Percentiles rank a stretch among this genome's conserved stretches.
These are phyloP conservation scores for Seriola dumerili DNA, from an alignment of 2,113 vertebrate species.

Conservation along the genomic window DNA sequence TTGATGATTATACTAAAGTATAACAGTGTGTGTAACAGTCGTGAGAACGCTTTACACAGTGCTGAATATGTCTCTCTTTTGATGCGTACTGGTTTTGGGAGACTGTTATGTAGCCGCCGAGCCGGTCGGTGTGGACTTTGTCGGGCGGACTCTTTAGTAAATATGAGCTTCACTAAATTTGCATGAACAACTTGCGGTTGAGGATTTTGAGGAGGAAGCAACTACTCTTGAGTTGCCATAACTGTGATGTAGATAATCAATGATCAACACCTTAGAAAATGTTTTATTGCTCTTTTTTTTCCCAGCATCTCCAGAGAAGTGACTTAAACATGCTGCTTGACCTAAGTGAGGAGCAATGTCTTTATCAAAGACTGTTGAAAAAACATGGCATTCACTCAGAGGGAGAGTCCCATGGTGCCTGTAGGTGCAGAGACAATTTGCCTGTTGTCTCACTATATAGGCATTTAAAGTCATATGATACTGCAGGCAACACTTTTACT, in stretches of 20 bases:
- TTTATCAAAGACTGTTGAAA: no score
- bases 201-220: no score
- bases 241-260: background rate
- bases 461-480: background rate
- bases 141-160: background rate
- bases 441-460: background rate
- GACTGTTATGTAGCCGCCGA: background rate
- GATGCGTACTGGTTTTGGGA: rapidly evolving
- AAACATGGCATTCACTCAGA: background rate
- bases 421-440: background rate
- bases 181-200: no score
- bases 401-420: no score
- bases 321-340: no score
- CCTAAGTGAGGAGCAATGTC: no score
- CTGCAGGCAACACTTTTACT: background rate
- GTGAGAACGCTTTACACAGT: background rate
- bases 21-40: background rate
- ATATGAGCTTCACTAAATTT: background rate
- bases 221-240: no score
- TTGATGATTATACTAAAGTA: background rate
- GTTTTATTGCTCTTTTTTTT: background rate
- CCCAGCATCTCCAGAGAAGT: background rate
- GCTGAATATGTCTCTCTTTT: no score
- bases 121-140: rapidly evolving
- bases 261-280: background rate